These are phyloP conservation scores for Podargus strigoides DNA, from an alignment of 2,797 vertebrate genomes.

Conservation along the genomic window DNA sequence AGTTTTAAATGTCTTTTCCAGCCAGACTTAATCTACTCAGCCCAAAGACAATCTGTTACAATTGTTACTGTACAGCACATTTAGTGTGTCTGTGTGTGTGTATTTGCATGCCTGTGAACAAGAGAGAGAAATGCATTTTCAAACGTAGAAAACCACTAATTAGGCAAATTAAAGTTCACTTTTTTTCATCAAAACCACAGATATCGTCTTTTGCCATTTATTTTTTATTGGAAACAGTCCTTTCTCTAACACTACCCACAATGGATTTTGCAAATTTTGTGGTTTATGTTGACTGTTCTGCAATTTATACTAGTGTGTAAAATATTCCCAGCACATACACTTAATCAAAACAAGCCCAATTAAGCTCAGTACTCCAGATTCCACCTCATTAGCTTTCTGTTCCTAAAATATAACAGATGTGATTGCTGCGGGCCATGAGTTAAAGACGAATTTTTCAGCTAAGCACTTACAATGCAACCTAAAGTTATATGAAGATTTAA, in stretches of 20 bases:
- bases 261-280: constrained; percentile 69
- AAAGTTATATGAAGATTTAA: constrained; percentile 78
- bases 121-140: background rate
- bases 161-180: constrained; percentile 32
- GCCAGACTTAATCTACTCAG: constrained; percentile 12
- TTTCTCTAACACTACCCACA: constrained; percentile 58
- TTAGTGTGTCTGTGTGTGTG: background rate
- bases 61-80: background rate
- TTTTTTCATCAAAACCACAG: constrained; percentile 35
- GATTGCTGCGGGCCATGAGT: constrained; percentile 79
- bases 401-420: constrained; percentile 85
- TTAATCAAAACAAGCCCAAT: constrained; percentile 85
- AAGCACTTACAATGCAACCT: constrained; percentile 75
- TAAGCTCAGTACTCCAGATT: constrained; percentile 81
- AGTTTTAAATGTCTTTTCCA: background rate
- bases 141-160: constrained; percentile 33
- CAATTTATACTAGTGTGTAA: constrained; percentile 77
- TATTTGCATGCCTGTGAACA: background rate
- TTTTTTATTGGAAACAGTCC: constrained; percentile 40
- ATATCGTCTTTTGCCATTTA: constrained; percentile 58
- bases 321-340: constrained; percentile 81
- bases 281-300: constrained; percentile 69
- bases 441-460: constrained; percentile 77
- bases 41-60: constrained; percentile 13
- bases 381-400: constrained; percentile 83